phyloP scores from a whole-genome alignment of 2,113 vertebrate genomes.

The Takifugu bimaculatus region DNA sequence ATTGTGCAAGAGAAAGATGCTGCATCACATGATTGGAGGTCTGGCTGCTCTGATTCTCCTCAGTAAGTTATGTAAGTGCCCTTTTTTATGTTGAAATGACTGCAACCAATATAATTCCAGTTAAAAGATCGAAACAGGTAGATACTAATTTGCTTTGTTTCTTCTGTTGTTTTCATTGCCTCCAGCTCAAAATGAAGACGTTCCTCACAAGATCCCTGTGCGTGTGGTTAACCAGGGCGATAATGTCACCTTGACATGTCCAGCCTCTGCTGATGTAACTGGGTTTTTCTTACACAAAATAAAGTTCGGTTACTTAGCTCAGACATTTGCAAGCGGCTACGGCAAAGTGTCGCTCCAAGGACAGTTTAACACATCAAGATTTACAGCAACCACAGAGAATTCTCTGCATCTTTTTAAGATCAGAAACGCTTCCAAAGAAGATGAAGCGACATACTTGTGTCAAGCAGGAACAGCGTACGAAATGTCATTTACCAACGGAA shows the following conservation, averaged over 20 bases:
- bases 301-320: slow-evolving; percentile 18
- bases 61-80: slow-evolving; percentile 26
- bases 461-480: neutral
- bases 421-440: slow-evolving; percentile 42
- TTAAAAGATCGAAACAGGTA: neutral
- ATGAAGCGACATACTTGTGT: slow-evolving; percentile 53
- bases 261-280: rapidly evolving
- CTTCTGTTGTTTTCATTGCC: slow-evolving; percentile 18
- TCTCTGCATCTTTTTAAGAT: slow-evolving; percentile 16
- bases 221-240: slow-evolving; percentile 23
- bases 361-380: slow-evolving; percentile 11
- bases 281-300: slow-evolving; percentile 40
- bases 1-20: slow-evolving; percentile 18
- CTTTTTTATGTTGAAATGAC: neutral
- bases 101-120: neutral
- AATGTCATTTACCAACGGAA: neutral
- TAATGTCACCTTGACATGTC: slow-evolving; percentile 30
- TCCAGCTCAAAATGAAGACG: neutral
- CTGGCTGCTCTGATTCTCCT: slow-evolving; percentile 37
- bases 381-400: rapidly evolving
- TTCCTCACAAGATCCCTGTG: slow-evolving; percentile 4
- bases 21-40: slow-evolving; percentile 3
- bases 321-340: slow-evolving; percentile 9
- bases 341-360: rapidly evolving
- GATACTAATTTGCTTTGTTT: neutral